Evolutionary conservation across 2,797 vertebrate genomes (phyloP).

Genomic region (Poeciliopsis gracilis): DNA sequence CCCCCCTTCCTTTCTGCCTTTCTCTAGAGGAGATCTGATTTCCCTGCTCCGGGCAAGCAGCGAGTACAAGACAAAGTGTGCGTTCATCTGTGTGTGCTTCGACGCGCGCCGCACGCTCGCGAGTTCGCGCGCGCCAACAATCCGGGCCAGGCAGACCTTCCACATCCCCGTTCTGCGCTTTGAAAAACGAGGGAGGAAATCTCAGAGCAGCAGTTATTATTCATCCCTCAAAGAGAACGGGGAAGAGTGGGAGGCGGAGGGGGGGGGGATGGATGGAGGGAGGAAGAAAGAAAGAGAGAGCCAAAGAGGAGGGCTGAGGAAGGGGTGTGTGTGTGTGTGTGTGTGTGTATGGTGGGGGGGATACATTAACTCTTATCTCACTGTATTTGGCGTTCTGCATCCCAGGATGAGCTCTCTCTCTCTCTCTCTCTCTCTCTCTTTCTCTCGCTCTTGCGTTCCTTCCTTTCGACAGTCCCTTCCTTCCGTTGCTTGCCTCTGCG

Average conservation of each 20-base stretch:
- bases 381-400: slow-evolving; percentile 75
- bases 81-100: slow-evolving; percentile 30
- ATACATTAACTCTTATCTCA: slow-evolving; percentile 80
- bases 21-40: slow-evolving; percentile 78
- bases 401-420: slow-evolving; percentile 62
- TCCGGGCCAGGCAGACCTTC: slow-evolving; percentile 77
- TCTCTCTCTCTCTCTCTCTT: slow-evolving; percentile 35
- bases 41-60: slow-evolving; percentile 76
- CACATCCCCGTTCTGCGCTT: slow-evolving; percentile 78
- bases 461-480: slow-evolving; percentile 52
- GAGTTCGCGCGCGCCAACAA: slow-evolving; percentile 25
- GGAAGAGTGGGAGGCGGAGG: slow-evolving; percentile 55
- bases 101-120: slow-evolving; percentile 22
- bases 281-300: slow-evolving; percentile 35
- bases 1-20: slow-evolving; percentile 26
- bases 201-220: slow-evolving; percentile 84
- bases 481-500: slow-evolving; percentile 50
- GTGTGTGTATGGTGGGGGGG: slow-evolving; percentile 54
- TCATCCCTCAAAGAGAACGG: slow-evolving; percentile 83
- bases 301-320: slow-evolving; percentile 67
- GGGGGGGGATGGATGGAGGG: slow-evolving; percentile 57
- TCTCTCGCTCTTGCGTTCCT: slow-evolving; percentile 36
- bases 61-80: slow-evolving; percentile 70
- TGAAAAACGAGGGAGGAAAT: slow-evolving; percentile 83
- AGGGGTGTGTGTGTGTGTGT: slow-evolving; percentile 13